phyloP scores from a whole-genome alignment of 1,140 invertebrate species.

The Uloborus diversus region DNA sequence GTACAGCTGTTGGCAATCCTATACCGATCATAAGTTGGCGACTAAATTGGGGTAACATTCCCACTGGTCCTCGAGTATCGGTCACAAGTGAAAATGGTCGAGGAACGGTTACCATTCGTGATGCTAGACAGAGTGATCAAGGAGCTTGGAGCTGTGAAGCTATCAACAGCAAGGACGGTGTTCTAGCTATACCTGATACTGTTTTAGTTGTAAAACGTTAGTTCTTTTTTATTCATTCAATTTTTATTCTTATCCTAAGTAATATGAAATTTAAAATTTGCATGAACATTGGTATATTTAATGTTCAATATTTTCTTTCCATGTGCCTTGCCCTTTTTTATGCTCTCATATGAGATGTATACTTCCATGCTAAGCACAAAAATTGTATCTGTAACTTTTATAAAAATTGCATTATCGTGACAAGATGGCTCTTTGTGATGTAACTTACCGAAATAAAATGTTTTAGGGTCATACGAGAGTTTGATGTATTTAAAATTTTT shows the following conservation, averaged over 20 bases:
- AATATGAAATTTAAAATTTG: too few relatives aligned
- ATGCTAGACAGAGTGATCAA: constrained; percentile 78
- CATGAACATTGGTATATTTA: too few relatives aligned
- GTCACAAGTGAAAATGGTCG: constrained; percentile 79
- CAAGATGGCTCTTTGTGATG: too few relatives aligned
- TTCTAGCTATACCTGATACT: constrained; percentile 89
- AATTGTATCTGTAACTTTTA: not conserved
- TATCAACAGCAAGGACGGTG: constrained; percentile 84
- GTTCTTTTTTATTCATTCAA: constrained; percentile 18
- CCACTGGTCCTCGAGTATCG: constrained; percentile 80
- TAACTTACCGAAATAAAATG: too few relatives aligned
- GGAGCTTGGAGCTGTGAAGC: constrained; percentile 98
- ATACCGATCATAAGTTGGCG: constrained; percentile 93
- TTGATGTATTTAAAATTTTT: too few relatives aligned
- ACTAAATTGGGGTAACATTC: constrained; percentile 95
- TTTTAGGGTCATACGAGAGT: too few relatives aligned
- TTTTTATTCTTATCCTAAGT: not conserved
- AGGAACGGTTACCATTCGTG: constrained; percentile 81
- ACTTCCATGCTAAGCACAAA: too few relatives aligned
- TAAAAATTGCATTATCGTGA: too few relatives aligned
- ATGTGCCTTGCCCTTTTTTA: too few relatives aligned
- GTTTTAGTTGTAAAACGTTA: constrained; percentile 80
- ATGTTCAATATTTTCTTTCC: too few relatives aligned
- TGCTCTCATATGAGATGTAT: too few relatives aligned
- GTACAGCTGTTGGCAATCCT: constrained; percentile 88